These are phyloP conservation scores for Crioceris asparagi DNA, from an alignment of 2,888 invertebrate genomes.

Conservation along the genomic window DNA sequence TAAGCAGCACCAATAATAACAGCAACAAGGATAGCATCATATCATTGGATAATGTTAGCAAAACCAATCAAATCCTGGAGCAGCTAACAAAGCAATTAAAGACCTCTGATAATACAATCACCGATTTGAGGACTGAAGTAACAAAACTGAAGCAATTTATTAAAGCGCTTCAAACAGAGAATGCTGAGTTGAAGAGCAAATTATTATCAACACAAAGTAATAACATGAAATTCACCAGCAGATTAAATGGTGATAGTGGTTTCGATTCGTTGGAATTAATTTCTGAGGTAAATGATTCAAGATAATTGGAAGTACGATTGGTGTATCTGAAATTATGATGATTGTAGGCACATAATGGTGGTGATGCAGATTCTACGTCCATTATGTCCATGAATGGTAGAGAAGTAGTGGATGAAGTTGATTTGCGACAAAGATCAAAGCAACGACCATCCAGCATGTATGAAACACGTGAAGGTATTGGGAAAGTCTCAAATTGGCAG, in stretches of 20 bases:
- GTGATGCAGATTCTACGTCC: neutral
- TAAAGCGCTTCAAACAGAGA: conserved; percentile 69
- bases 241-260: conserved; percentile 25
- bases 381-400: no score
- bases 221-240: conserved; percentile 13
- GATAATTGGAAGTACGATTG: conserved; percentile 2
- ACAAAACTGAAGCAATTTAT: conserved; percentile 54
- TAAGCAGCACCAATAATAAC: no score
- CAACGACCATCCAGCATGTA: conserved; percentile 83
- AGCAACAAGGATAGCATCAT: conserved; percentile 21
- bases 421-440: conserved; percentile 29
- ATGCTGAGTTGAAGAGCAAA: conserved; percentile 60
- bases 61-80: conserved; percentile 36
- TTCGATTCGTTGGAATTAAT: conserved; percentile 32
- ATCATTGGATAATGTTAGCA: conserved; percentile 21
- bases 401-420: conserved; percentile 20
- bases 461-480: conserved; percentile 62
- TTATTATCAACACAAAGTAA: conserved; percentile 32
- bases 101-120: conserved; percentile 54
- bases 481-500: conserved; percentile 34
- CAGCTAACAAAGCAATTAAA: conserved; percentile 46
- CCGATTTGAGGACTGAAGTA: conserved; percentile 52
- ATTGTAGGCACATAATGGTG: neutral
- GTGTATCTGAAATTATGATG: neutral
- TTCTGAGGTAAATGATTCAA: conserved; percentile 29